Evolutionary conservation across 23 tunicate genomes (phyloP), one percentile per base, ranked within the genome.

Genomic region (Oikopleura dioica): DNA sequence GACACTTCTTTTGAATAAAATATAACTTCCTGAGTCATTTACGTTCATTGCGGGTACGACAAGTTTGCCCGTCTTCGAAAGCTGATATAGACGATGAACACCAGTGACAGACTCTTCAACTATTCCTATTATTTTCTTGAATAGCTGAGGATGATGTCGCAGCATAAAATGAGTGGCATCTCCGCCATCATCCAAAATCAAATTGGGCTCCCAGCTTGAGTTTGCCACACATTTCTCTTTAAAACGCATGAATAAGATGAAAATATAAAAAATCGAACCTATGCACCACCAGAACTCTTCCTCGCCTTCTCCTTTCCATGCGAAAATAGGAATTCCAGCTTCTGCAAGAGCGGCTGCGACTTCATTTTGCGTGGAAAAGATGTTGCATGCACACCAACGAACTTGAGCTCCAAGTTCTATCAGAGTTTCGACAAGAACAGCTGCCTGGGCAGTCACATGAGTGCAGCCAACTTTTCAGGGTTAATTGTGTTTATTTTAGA

Each of bases 221-320:
- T 35, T 5, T 9, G 33, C 12, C 31, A 68, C 21, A 21, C 75
- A 68, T 35, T 68, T 68, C 4, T 68, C 75, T 9, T 30, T 68
- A 24, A 35, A 68, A 35, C 75, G 33, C 75, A 35, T 30, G 33
- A 68, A n/a, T n/a, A n/a, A n/a, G n/a, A n/a, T n/a, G n/a, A n/a
- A n/a, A n/a, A n/a, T n/a, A n/a, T n/a, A n/a, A n/a, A n/a, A n/a
- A n/a, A n/a, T n/a, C n/a, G n/a, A n/a, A n/a, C n/a, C n/a, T n/a
- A 89, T 89, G 85, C 96, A 89, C 96, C 96, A 89, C 96, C 96
- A 89, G 76, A 89, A 89, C 37, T 89, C 96, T 67, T 89, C 96
- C 80, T 89, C 96, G 72, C 84, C 87, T 77, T 89, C 85, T 5
- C 89, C 96, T 78, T 89, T 89, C 96, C 96, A 89, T n/a, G 96